These are phyloP conservation scores for Seira ritae DNA, from an alignment of 2,888 invertebrate species.

Conservation along the genomic window DNA sequence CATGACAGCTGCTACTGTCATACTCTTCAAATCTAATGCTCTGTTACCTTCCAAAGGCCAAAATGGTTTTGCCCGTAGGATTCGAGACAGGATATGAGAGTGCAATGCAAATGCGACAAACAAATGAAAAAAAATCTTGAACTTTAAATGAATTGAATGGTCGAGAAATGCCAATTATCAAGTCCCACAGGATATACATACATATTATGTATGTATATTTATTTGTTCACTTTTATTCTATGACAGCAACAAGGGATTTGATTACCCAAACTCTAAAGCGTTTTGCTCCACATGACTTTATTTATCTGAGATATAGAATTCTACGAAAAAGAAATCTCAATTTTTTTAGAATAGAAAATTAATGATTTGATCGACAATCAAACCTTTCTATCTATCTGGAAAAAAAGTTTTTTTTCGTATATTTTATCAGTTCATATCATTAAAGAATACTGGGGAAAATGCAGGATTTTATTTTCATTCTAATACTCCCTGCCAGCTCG, in stretches of 20 bases:
- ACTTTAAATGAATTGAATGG: neutral
- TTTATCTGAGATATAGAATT: slow-evolving; percentile 26
- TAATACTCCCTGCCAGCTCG: slow-evolving; percentile 23
- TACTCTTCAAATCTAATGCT: slow-evolving; percentile 59
- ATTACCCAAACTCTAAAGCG: slow-evolving; percentile 21
- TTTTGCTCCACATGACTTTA: slow-evolving; percentile 49
- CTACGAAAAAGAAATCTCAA: too few relatives aligned
- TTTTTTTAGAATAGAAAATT: slow-evolving; percentile 16
- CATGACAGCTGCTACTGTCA: slow-evolving; percentile 72
- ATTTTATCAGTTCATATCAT: slow-evolving; percentile 21
- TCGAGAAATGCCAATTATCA: slow-evolving; percentile 36
- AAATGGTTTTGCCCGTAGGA: neutral
- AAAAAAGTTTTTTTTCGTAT: neutral
- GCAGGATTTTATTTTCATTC: slow-evolving; percentile 40
- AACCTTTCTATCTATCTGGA: neutral
- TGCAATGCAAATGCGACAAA: neutral
- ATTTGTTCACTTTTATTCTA: neutral
- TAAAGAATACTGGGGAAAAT: slow-evolving; percentile 9
- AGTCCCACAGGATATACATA: slow-evolving; percentile 35
- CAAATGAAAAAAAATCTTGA: neutral
- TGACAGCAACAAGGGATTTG: slow-evolving; percentile 7
- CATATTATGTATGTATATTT: slow-evolving; percentile 9
- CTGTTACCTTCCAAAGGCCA: slow-evolving; percentile 56
- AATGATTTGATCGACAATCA: slow-evolving; percentile 53
- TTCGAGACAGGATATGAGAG: neutral